Conservation (phyloP, 2,797 vertebrate genomes). For the Tokudaia muenninki region DNA sequence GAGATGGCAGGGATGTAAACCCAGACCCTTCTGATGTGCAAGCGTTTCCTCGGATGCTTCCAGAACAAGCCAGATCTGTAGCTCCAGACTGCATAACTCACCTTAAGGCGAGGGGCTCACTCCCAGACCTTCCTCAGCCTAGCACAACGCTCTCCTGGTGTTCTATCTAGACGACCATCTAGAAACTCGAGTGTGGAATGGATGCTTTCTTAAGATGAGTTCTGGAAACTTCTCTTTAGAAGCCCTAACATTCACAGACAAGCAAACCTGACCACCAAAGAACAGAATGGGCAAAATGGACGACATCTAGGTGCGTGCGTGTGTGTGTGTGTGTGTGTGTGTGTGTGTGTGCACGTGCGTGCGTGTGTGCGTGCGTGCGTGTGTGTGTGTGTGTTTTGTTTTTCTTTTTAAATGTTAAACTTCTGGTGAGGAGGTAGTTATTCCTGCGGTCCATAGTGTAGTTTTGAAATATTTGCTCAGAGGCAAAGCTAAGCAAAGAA, state of each 20-base stretch:
- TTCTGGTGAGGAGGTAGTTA: constrained; percentile 59
- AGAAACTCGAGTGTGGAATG: not conserved
- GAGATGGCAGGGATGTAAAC: not conserved
- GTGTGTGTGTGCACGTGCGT: not conserved
- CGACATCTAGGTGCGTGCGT: not conserved
- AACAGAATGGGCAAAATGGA: constrained; percentile 23
- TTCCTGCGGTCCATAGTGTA: constrained; percentile 13
- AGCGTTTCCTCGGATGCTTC: not conserved
- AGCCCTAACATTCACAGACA: not conserved
- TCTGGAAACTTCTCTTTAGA: constrained; percentile 45
- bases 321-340: not conserved
- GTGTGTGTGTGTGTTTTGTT: not conserved
- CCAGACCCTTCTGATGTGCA: not conserved
- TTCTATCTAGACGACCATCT: not conserved
- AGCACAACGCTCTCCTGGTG: not conserved
- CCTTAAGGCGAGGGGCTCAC: not conserved
- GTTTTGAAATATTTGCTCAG: constrained; percentile 77
- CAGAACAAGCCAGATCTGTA: not conserved
- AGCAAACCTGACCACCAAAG: constrained; percentile 20
- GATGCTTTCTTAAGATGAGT: constrained; percentile 11
- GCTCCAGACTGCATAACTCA: not conserved
- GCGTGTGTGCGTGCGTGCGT: not conserved
- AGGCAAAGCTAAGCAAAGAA: constrained; percentile 66
- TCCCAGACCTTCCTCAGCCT: not conserved
- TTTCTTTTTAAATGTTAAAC: not conserved